Conservation (phyloP, 2,888 invertebrate species). For the Lasius fuliginosus region DNA sequence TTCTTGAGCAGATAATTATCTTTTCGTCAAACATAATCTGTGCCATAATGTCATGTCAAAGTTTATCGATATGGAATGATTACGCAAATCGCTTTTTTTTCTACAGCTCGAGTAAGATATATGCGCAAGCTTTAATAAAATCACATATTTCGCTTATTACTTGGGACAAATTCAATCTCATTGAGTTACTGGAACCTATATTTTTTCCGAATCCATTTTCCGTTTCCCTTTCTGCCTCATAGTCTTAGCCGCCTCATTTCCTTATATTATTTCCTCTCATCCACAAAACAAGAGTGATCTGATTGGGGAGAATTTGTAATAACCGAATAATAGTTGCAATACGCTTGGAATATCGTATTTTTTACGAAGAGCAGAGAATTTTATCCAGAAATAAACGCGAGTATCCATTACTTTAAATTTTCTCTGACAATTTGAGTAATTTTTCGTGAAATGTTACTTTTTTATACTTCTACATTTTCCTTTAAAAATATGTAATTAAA, state of each 20-base stretch:
- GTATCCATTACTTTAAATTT: neutral
- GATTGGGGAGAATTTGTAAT: conserved; percentile 24
- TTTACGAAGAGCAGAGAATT: neutral
- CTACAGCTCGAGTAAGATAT: conserved; percentile 17
- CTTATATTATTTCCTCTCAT: conserved; percentile 59
- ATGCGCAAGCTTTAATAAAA: conserved; percentile 73
- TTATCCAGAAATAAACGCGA: neutral
- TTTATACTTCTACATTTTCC: neutral
- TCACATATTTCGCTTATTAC: conserved; percentile 60
- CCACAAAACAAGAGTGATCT: conserved; percentile 2
- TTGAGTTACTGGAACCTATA: conserved; percentile 75
- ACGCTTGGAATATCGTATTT: conserved; percentile 19
- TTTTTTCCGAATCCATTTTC: conserved; percentile 33
- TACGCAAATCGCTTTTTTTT: neutral
- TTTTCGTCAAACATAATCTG: neutral
- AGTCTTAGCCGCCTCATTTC: conserved; percentile 35
- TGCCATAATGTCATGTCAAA: neutral
- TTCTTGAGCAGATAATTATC: neutral
- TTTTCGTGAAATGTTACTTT: neutral
- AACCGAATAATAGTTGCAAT: conserved; percentile 17
- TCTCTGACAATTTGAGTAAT: neutral
- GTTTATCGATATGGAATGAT: neutral
- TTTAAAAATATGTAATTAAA: neutral
- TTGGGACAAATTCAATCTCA: conserved; percentile 71
- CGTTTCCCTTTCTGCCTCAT: neutral